A percentile compares a stretch with the other conserved stretches of the same genome.
Evolutionary conservation across 2,113 vertebrate genomes (phyloP).

Genomic region (Chaetodon trifascialis): DNA sequence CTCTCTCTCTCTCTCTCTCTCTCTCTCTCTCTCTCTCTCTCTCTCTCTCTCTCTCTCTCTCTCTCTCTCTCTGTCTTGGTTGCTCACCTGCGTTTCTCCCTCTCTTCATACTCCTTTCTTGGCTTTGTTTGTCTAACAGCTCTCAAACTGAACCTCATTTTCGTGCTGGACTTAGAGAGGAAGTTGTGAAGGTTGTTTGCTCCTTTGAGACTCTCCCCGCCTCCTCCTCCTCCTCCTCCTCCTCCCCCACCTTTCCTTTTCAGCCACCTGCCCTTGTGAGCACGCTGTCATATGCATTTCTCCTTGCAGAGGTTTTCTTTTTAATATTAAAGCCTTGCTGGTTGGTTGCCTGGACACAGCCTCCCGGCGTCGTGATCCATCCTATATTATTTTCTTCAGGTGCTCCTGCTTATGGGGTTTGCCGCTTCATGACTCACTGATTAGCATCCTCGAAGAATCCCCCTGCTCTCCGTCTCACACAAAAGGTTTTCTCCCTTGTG

Average conservation of each 20-base stretch:
- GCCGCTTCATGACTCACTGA: conserved; percentile 62
- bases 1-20: background rate
- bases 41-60: background rate
- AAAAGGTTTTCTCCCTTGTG: conserved; percentile 32
- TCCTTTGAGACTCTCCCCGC: conserved; percentile 49
- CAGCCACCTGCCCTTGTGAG: conserved; percentile 58
- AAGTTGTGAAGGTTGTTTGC: conserved; percentile 63
- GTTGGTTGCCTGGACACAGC: conserved; percentile 67
- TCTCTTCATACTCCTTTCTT: background rate
- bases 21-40: background rate
- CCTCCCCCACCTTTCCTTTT: conserved; percentile 43
- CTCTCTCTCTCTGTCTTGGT: background rate
- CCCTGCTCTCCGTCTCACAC: conserved; percentile 4
- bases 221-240: conserved; percentile 7
- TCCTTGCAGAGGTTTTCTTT: conserved; percentile 23
- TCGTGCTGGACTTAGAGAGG: conserved; percentile 39
- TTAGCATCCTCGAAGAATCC: conserved; percentile 29
- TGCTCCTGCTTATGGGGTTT: conserved; percentile 44
- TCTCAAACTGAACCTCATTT: conserved; percentile 49
- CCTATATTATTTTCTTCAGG: conserved; percentile 47
- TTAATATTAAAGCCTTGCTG: conserved; percentile 22
- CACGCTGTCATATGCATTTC: conserved; percentile 55
- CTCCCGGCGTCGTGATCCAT: conserved; percentile 32
- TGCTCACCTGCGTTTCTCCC: conserved; percentile 9
- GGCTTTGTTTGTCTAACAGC: conserved; percentile 21